Conservation (phyloP, 2,888 invertebrate species). For the Mechanitis mazaeus region DNA sequence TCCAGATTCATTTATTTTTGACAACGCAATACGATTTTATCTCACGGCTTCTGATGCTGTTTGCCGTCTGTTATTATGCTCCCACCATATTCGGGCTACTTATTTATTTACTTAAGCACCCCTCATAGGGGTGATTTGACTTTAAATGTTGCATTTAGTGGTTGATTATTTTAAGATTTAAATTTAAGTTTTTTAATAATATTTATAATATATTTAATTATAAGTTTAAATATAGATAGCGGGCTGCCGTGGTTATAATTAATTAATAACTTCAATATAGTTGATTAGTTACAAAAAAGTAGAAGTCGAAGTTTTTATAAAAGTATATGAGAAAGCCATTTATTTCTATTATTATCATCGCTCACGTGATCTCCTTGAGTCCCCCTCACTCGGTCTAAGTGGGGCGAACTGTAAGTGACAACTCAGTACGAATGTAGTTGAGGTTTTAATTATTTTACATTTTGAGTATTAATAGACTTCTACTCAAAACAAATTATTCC, state of each 20-base stretch:
- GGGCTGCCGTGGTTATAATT: too few species aligned
- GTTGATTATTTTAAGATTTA: slow-evolving; percentile 45
- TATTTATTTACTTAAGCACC: slow-evolving; percentile 72
- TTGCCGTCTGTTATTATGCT: slow-evolving; percentile 75
- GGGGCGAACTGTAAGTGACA: slow-evolving; percentile 54
- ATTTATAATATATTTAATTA: background rate
- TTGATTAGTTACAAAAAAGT: background rate
- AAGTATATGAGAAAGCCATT: slow-evolving; percentile 10
- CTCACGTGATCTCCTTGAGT: slow-evolving; percentile 35
- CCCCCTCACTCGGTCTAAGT: slow-evolving; percentile 41
- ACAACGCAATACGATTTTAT: slow-evolving; percentile 78
- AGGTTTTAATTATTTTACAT: slow-evolving; percentile 26
- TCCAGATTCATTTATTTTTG: slow-evolving; percentile 76
- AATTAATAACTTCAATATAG: too few species aligned
- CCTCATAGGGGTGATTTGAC: slow-evolving; percentile 65
- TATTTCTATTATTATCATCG: slow-evolving; percentile 21
- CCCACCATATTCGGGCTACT: slow-evolving; percentile 68
- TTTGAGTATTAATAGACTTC: slow-evolving; percentile 47
- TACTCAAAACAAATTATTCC: slow-evolving; percentile 25
- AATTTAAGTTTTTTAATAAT: slow-evolving; percentile 7
- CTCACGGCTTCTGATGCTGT: slow-evolving; percentile 76
- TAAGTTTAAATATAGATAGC: too few species aligned
- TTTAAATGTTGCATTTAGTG: slow-evolving; percentile 68
- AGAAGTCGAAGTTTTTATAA: slow-evolving; percentile 11
- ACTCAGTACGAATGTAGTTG: slow-evolving; percentile 39